Conservation (phyloP, 2,113 vertebrate genomes). For the Vidua chalybeata region DNA sequence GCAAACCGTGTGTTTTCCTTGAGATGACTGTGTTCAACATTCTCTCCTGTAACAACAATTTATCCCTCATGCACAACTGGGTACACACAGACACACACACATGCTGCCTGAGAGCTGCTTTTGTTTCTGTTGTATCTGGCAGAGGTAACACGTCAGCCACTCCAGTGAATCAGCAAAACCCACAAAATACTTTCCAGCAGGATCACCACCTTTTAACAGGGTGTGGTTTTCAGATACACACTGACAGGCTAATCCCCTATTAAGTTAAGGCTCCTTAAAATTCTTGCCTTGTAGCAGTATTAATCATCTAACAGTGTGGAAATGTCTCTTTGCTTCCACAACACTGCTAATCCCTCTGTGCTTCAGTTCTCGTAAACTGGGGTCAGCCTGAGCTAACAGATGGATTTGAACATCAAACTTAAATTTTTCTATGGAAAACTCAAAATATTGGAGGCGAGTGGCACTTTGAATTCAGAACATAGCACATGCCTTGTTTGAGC, state of each 20-base stretch:
- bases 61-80: neutral
- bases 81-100: neutral
- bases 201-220: constrained; percentile 32
- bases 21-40: neutral
- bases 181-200: constrained; percentile 58
- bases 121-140: constrained; percentile 4
- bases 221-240: constrained; percentile 32
- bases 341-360: neutral
- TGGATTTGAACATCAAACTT: neutral
- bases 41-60: neutral
- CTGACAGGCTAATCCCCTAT: neutral
- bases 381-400: constrained; percentile 15
- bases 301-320: neutral
- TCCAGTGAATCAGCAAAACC: constrained; percentile 53
- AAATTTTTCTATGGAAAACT: neutral
- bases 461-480: neutral
- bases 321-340: neutral
- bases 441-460: neutral
- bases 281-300: neutral
- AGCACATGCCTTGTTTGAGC: neutral
- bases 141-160: neutral
- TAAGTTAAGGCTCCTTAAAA: neutral
- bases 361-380: neutral
- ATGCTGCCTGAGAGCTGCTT: constrained; percentile 15
- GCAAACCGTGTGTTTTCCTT: neutral